Evolutionary conservation across 2,797 vertebrate species (phyloP), one percentile per base, ranked within the genome.

Genomic region (Cetoscarus ocellatus): DNA sequence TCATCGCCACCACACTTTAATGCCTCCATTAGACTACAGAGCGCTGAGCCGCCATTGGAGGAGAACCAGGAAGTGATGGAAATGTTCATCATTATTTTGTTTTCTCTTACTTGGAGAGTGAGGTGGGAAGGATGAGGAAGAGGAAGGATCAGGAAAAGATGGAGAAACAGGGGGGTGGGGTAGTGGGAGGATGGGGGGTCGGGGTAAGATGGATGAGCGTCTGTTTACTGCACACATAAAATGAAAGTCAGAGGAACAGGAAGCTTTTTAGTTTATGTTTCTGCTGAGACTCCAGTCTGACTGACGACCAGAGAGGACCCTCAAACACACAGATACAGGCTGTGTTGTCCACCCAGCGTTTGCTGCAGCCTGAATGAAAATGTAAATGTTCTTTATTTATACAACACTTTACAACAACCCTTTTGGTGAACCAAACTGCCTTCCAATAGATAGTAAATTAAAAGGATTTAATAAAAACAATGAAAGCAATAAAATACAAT

Each of bases 21-120:
- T n/a, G 40, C 61, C 55, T 66, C 82, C 83, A 85, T 90, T 75
- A 77, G 42, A 72, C 61, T 50, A 15, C 48, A 80, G 15, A 17
- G 58, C 77, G 79, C 77, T 69, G 70, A n/a, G 53, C 76, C 57
- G 34, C 49, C 36, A 77, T 42, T 60, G 52, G 69, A 63, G 17
- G 5, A 78, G 54, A 79, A 60, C 12, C 49, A 73, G 66, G 71
- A 75, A 71, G 54, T 61, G 65, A 63, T 73, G 0, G 51, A 51
- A 68, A 11, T n/a, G 36, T 52, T 6, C 59, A 43, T 50, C 6
- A 13, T 35, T 15, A 3, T 42, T 13, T 59, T 3, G 51, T 36
- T 11, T 7, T 35, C 44, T 52, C 17, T 60, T 3, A 40, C 12
- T 62, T 5, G 8, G 18, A 59, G 43, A 10, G 0, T 15, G 27